Evolutionary conservation across 2,113 vertebrate genomes (phyloP).

Genomic region (Galemys pyrenaicus): DNA sequence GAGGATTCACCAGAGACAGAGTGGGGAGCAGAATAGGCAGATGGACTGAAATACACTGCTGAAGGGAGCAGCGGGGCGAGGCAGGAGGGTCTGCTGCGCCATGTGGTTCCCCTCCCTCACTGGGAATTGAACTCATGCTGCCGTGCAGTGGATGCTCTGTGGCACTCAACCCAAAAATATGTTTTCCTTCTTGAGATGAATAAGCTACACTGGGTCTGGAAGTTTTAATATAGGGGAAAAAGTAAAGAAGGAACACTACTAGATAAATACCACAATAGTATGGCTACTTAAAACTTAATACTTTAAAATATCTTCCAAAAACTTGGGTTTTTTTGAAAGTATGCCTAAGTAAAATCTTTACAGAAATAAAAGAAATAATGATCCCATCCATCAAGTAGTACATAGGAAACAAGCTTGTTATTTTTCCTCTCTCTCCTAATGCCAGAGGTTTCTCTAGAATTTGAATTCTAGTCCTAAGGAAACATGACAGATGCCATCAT

Average conservation of each 20-base stretch:
- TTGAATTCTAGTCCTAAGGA: slow-evolving; percentile 72
- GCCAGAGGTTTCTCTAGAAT: slow-evolving; percentile 72
- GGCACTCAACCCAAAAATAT: no score
- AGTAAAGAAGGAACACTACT: neutral
- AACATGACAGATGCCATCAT: slow-evolving; percentile 67
- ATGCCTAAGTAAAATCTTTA: slow-evolving; percentile 51
- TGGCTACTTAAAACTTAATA: neutral
- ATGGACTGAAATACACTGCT: no score
- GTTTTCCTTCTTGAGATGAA: neutral
- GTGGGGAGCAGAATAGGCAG: no score
- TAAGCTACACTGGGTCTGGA: neutral
- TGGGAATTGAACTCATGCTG: no score
- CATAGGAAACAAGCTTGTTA: slow-evolving; percentile 52
- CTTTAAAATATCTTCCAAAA: neutral
- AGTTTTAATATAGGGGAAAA: neutral
- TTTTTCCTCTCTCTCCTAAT: slow-evolving; percentile 61
- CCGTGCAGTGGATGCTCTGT: no score
- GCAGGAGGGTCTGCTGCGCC: no score
- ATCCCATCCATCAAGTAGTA: slow-evolving; percentile 39
- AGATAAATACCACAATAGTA: neutral
- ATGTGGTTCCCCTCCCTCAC: no score
- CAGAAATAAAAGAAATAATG: slow-evolving; percentile 60
- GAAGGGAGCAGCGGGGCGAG: no score
- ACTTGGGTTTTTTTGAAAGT: neutral
- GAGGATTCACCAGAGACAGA: no score